Base-by-base conservation (phyloP, 2,797 vertebrate genomes). In the Lemur catta region DNA sequence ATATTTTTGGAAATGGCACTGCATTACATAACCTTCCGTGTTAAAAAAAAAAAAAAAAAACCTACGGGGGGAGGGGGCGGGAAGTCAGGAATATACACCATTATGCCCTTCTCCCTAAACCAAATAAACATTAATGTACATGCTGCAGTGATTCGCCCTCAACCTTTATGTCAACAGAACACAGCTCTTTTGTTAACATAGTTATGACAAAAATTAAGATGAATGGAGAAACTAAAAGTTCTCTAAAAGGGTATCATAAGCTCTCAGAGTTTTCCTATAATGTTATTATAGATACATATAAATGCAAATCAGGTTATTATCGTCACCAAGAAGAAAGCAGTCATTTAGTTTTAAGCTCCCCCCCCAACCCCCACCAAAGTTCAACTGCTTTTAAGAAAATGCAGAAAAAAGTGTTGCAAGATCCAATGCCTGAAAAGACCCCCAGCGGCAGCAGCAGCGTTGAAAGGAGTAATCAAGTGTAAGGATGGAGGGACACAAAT, bases 1-100 rank as follows among this genome's bases (percentile, higher is more conserved):
- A 98, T 98, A 98, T 99, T 99, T 99, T 98, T 98, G 98, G 98
- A 99, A 98, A 98, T 98, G 97, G 98, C 97, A 98, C 96, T 98
- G 98, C 98, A 98, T 99, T 99, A 98, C 98, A 98, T 98, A 99
- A 99, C 97, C 98, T 98, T 95, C 97, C 96, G 94, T 97, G 97
- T 84, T 96, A 11, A 43, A 63, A 93, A 94, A 95, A 92, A 96
- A 92, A 91, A 78, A 93, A 59, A 93, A 86, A 94, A 96, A 84
- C 18, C 59, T 24, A 46, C 80, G 17, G 48, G 30, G 48, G 48
- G 59, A 9, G 43, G 15, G 0, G 13, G 90, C n/a, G 4, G 4
- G 30, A 7, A 55, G 87, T 71, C 74, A 65, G 93, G 50, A 97
- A 92, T 84, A 97, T 72, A 91, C 96, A 97, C 86, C 93, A 95